phyloP scores from a whole-genome alignment of 2,113 vertebrate genomes.

The Acrocephalus arundinaceus region DNA sequence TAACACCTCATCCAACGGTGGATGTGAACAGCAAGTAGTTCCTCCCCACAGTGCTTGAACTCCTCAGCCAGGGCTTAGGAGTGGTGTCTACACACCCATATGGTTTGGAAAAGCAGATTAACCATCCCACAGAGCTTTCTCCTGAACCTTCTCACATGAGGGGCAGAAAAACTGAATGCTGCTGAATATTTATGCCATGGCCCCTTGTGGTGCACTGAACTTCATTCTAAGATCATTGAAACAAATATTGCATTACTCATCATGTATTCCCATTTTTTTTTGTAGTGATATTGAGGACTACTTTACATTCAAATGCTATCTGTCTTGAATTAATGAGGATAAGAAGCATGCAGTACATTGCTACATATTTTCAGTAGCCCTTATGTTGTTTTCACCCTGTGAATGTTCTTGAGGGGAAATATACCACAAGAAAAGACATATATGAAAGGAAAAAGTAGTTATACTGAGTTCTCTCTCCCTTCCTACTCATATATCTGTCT shows the following conservation, averaged over 20 bases:
- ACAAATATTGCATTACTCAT: not conserved
- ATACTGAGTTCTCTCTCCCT: not conserved
- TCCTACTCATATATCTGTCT: slow-evolving; percentile 3
- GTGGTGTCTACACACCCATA: not conserved
- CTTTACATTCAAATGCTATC: slow-evolving; percentile 18
- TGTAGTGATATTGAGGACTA: not conserved
- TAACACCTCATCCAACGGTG: accelerated
- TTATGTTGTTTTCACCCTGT: slow-evolving; percentile 32
- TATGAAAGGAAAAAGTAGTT: slow-evolving; percentile 7
- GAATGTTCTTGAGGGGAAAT: slow-evolving; percentile 28
- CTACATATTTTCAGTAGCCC: slow-evolving; percentile 34
- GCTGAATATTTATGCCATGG: not conserved
- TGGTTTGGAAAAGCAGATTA: not conserved
- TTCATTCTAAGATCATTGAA: not conserved
- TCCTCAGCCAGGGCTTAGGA: not conserved
- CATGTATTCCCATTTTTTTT: not conserved
- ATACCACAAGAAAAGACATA: not conserved
- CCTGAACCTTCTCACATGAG: not conserved
- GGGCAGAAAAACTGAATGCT: not conserved
- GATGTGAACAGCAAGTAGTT: not conserved
- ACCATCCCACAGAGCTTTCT: not conserved
- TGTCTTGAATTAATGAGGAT: slow-evolving; percentile 34
- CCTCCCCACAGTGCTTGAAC: not conserved
- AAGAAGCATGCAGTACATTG: not conserved
- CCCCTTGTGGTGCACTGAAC: not conserved